These are phyloP conservation scores for Eriosoma lanigerum DNA, from an alignment of 1,140 invertebrate species.

Conservation along the genomic window DNA sequence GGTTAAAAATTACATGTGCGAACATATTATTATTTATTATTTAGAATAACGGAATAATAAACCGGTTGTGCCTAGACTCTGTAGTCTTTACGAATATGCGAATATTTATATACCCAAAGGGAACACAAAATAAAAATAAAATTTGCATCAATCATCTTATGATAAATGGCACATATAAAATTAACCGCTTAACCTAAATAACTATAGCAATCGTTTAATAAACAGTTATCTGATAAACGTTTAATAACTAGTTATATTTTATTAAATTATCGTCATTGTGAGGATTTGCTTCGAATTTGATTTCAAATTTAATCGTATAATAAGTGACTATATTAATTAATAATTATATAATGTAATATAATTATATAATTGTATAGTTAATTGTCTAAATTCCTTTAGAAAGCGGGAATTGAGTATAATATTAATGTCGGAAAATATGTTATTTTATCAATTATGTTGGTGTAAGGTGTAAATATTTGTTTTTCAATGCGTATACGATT, in stretches of 20 bases:
- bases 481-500: background rate
- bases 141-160: background rate
- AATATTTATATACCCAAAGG: background rate
- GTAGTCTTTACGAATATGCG: background rate
- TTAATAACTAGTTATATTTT: background rate
- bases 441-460: background rate
- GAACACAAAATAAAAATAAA: background rate
- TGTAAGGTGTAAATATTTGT: background rate
- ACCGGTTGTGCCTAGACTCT: background rate
- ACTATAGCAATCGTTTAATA: background rate
- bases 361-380: no score
- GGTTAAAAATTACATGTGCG: background rate
- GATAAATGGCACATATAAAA: background rate
- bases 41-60: slow-evolving; percentile 11
- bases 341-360: no score
- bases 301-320: no score
- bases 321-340: no score
- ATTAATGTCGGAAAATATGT: background rate
- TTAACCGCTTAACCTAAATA: background rate
- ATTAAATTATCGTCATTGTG: background rate
- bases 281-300: background rate
- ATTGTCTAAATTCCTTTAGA: no score
- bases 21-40: background rate
- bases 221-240: background rate
- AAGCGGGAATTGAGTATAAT: no score